Conservation (phyloP, 2,888 invertebrate species). For the Lamellibrachia satsuma region DNA sequence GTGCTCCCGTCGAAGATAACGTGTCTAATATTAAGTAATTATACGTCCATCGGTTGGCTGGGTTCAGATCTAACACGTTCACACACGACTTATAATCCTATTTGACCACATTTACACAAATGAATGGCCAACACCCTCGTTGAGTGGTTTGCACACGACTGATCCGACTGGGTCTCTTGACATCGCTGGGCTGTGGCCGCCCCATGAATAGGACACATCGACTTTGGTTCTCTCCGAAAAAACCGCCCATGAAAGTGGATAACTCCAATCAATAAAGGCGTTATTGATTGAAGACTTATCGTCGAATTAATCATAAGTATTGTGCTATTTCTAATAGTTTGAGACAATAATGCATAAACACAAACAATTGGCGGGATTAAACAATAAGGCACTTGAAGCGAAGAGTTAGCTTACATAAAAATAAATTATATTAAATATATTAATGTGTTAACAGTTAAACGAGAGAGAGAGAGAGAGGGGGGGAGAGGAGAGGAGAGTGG, state of each 20-base stretch:
- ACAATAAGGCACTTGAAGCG: background rate
- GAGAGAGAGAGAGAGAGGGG: too few relatives aligned
- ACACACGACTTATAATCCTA: background rate
- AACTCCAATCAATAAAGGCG: background rate
- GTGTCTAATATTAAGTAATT: background rate
- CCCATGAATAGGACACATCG: background rate
- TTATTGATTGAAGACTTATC: background rate
- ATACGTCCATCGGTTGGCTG: background rate
- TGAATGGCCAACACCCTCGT: conserved; percentile 10
- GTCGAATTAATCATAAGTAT: background rate
- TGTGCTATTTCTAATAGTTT: background rate
- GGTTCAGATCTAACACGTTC: background rate
- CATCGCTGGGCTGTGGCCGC: background rate
- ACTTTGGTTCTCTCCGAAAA: background rate
- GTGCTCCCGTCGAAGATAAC: background rate
- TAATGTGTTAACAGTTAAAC: too few relatives aligned
- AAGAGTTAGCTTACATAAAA: background rate
- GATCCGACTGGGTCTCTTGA: background rate
- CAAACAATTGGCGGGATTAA: background rate
- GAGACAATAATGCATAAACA: background rate
- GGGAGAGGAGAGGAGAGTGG: too few relatives aligned
- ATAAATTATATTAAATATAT: too few relatives aligned
- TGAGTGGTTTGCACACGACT: background rate
- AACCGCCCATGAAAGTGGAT: background rate
- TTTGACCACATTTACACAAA: background rate